Evolutionary conservation across 2,888 invertebrate genomes (phyloP).

Genomic region (Calliphora vomitoria): DNA sequence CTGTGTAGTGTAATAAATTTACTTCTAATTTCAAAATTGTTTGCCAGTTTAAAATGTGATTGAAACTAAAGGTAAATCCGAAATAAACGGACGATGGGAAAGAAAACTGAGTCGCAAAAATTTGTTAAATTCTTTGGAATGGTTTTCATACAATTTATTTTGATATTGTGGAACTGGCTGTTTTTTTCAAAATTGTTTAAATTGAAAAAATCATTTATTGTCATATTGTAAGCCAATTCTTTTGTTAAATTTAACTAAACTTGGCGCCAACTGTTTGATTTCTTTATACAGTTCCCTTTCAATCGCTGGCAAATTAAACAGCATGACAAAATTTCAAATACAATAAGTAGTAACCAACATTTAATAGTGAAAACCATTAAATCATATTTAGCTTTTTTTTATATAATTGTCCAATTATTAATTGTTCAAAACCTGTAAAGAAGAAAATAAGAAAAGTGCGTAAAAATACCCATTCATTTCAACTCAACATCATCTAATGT

Average conservation of each 20-base stretch:
- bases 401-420: conserved; percentile 46
- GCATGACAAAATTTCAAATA: conserved; percentile 41
- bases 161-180: too few species aligned
- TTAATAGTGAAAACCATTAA: conserved; percentile 1
- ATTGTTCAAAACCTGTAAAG: background rate
- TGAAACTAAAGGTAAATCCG: too few species aligned
- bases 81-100: too few species aligned
- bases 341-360: background rate
- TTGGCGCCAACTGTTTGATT: conserved; percentile 28
- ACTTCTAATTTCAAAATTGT: too few species aligned
- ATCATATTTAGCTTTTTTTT: conserved; percentile 9
- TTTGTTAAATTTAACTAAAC: background rate
- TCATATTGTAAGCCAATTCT: background rate
- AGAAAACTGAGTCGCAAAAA: too few species aligned
- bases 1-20: too few species aligned
- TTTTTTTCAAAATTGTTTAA: too few species aligned
- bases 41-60: too few species aligned
- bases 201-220: too few species aligned
- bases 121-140: too few species aligned
- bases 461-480: conserved; percentile 31
- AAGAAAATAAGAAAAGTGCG: conserved; percentile 29
- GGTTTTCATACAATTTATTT: too few species aligned
- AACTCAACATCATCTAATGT: conserved; percentile 23
- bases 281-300: conserved; percentile 13
- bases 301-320: conserved; percentile 39